phyloP scores from a whole-genome alignment of 2,797 vertebrate genomes.

The Phrynocephalus guinanensis region DNA sequence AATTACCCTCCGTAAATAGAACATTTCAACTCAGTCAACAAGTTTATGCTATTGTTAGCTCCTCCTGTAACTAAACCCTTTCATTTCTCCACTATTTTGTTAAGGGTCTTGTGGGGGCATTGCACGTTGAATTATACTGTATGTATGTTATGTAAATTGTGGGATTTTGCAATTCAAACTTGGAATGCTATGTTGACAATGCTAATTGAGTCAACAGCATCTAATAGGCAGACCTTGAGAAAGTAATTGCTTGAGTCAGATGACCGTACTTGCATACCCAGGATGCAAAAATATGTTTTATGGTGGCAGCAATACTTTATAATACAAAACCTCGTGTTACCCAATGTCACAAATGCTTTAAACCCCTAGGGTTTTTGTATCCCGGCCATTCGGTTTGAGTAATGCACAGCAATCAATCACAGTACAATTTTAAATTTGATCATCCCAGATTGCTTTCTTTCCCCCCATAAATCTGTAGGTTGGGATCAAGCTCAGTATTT shows the following conservation, averaged over 20 bases:
- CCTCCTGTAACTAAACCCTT: slow-evolving; percentile 24
- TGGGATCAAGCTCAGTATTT: background rate
- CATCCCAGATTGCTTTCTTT: background rate
- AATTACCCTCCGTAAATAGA: slow-evolving; percentile 35
- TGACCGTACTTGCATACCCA: background rate
- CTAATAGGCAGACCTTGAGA: background rate
- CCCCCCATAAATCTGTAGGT: slow-evolving; percentile 15
- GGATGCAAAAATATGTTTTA: background rate
- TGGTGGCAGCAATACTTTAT: background rate
- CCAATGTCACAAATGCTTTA: background rate
- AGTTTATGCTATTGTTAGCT: slow-evolving; percentile 41
- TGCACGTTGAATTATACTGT: background rate
- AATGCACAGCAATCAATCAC: slow-evolving; percentile 9
- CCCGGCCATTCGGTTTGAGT: background rate
- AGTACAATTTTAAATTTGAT: background rate
- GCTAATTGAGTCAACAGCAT: background rate
- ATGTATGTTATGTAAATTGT: background rate
- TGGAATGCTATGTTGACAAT: background rate
- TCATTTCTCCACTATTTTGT: slow-evolving; percentile 17
- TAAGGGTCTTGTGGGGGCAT: background rate
- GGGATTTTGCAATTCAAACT: background rate
- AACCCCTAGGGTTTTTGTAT: background rate
- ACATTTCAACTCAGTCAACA: slow-evolving; percentile 26
- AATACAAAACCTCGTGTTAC: background rate
- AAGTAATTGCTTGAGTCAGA: background rate